Conservation (phyloP, 2,797 vertebrate genomes). For the Typhlichthys subterraneus region DNA sequence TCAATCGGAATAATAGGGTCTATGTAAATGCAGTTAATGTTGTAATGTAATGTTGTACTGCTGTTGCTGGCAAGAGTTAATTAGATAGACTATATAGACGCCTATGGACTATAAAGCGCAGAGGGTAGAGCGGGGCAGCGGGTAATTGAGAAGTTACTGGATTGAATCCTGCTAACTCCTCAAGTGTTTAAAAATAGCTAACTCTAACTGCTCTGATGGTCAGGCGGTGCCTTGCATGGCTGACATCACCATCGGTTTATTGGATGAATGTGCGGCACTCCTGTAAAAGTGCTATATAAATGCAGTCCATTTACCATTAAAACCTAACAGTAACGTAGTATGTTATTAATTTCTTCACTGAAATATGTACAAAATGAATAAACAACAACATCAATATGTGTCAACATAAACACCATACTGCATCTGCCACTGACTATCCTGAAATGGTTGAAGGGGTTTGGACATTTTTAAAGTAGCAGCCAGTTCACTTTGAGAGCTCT, state of each 20-base stretch:
- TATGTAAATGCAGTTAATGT: slow-evolving; percentile 26
- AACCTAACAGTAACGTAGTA: not conserved
- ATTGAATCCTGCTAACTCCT: too few relatives aligned
- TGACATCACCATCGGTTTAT: not conserved
- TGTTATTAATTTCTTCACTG: not conserved
- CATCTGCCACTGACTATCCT: too few relatives aligned
- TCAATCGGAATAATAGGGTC: not conserved
- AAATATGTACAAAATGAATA: too few relatives aligned
- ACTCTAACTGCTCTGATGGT: too few relatives aligned
- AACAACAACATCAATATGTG: not conserved
- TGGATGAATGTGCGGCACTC: too few relatives aligned
- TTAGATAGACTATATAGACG: too few relatives aligned
- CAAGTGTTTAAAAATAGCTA: too few relatives aligned
- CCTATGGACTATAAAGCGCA: too few relatives aligned
- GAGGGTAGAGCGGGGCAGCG: too few relatives aligned
- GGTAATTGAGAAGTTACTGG: too few relatives aligned
- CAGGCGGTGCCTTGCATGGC: too few relatives aligned
- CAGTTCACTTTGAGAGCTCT: not conserved
- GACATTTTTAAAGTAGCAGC: not conserved
- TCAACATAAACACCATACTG: not conserved
- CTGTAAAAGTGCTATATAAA: not conserved
- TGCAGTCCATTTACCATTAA: not conserved
- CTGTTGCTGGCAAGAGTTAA: too few relatives aligned
- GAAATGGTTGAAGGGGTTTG: not conserved
- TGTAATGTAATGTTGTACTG: not conserved